Percentiles rank a stretch among this genome's conserved stretches.
Conservation (phyloP, 2,113 vertebrate genomes). For the Ochotona curzoniae region DNA sequence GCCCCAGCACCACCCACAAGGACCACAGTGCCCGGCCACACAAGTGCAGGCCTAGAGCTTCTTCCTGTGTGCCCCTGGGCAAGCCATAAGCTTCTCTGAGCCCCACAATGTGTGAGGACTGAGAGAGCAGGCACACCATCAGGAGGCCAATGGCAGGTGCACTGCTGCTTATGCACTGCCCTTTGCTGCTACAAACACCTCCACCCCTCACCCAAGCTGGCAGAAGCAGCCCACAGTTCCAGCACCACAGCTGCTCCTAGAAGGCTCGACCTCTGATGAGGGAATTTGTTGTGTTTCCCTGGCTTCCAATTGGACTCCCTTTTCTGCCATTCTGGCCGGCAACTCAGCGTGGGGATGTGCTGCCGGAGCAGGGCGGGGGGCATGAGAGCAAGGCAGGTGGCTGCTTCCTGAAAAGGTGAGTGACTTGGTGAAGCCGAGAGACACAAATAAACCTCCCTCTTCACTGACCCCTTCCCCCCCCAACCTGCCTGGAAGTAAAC, state of each 20-base stretch:
- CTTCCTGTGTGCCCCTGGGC: not conserved
- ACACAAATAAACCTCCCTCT: slow-evolving; percentile 36
- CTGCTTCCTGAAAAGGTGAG: slow-evolving; percentile 47
- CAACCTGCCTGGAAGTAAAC: slow-evolving; percentile 58
- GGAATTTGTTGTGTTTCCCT: not conserved
- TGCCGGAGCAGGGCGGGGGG: too few species aligned
- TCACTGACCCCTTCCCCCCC: not conserved
- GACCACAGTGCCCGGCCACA: not conserved
- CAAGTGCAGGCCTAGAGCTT: not conserved
- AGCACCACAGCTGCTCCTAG: not conserved
- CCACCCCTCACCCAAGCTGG: too few species aligned
- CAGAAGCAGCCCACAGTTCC: too few species aligned
- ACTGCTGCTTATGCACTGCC: not conserved
- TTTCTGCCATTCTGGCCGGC: not conserved
- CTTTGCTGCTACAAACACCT: not conserved
- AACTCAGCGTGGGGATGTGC: not conserved
- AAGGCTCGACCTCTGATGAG: not conserved
- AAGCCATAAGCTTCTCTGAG: not conserved
- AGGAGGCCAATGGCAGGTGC: accelerated
- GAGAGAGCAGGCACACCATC: accelerated
- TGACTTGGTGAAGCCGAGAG: slow-evolving; percentile 28
- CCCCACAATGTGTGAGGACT: not conserved
- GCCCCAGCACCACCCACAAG: accelerated
- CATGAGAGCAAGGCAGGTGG: too few species aligned
- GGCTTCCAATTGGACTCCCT: too few species aligned